phyloP scores from a whole-genome alignment of 2,113 vertebrate species.

The Apus apus region DNA sequence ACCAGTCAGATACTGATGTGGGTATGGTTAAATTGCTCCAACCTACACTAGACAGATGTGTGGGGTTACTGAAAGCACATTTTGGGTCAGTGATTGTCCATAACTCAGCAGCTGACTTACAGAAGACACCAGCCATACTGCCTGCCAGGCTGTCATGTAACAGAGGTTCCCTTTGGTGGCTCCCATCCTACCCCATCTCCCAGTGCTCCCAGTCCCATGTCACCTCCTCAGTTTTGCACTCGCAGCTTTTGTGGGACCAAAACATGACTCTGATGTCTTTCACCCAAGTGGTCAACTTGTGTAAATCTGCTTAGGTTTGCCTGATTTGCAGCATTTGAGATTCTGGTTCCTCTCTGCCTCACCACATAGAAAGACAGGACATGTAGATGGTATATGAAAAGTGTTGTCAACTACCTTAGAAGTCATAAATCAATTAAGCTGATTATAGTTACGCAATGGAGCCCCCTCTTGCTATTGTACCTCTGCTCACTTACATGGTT shows the following conservation, averaged over 20 bases:
- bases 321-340: neutral
- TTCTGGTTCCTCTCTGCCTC: neutral
- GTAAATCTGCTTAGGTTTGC: neutral
- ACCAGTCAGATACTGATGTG: neutral
- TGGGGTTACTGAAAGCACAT: neutral
- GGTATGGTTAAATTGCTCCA: neutral
- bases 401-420: neutral
- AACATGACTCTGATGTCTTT: neutral
- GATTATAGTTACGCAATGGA: neutral
- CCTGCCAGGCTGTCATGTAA: neutral
- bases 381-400: neutral
- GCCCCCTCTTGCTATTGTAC: neutral
- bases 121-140: neutral
- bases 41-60: too few relatives aligned
- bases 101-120: neutral
- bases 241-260: neutral
- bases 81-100: neutral
- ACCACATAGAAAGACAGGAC: neutral
- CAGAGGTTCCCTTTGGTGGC: neutral
- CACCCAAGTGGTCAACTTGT: neutral
- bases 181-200: neutral
- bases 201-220: accelerated
- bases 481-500: neutral
- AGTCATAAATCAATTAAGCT: neutral
- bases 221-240: neutral